These are phyloP conservation scores for Drosophila kepulauana DNA, from an alignment of 1,140 invertebrate species.

Conservation along the genomic window DNA sequence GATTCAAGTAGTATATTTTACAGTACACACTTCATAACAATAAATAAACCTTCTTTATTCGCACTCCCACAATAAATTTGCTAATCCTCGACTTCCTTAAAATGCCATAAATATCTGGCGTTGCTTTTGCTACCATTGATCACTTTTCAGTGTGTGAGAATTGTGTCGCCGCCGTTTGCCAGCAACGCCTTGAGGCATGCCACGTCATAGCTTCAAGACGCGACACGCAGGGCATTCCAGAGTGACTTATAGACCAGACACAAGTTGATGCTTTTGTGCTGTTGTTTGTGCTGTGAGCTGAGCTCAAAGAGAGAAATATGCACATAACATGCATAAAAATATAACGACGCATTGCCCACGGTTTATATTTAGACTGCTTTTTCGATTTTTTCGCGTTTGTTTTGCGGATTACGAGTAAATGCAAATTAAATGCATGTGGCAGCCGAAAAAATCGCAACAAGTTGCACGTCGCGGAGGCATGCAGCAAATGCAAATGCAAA, in stretches of 20 bases:
- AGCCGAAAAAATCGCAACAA: slow-evolving; percentile 66
- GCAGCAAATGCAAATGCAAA: slow-evolving; percentile 53
- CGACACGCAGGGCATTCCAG: slow-evolving; percentile 21
- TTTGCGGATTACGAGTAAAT: slow-evolving; percentile 67
- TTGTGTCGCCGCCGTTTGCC: slow-evolving; percentile 9
- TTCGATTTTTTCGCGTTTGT: slow-evolving; percentile 28
- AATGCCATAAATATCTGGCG: not conserved
- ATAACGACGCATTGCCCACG: slow-evolving; percentile 59
- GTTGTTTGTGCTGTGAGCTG: slow-evolving; percentile 42
- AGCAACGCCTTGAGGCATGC: slow-evolving; percentile 5
- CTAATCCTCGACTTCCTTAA: not conserved
- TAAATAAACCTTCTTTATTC: not conserved
- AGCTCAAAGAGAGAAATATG: not conserved
- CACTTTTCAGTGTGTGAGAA: slow-evolving; percentile 4
- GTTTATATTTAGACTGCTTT: slow-evolving; percentile 47
- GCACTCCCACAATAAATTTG: not conserved
- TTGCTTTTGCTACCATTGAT: not conserved
- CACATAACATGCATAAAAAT: slow-evolving; percentile 44
- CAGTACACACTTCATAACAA: no score
- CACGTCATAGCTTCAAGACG: not conserved
- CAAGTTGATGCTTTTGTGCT: slow-evolving; percentile 23
- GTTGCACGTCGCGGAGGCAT: slow-evolving; percentile 71
- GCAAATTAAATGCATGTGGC: slow-evolving; percentile 78
- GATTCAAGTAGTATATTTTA: no score
- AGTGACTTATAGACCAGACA: slow-evolving; percentile 22